A percentile compares a stretch with the other conserved stretches of the same genome.
Conservation (phyloP, 2,113 vertebrate genomes). For the Thalassarche chlororhynchos region DNA sequence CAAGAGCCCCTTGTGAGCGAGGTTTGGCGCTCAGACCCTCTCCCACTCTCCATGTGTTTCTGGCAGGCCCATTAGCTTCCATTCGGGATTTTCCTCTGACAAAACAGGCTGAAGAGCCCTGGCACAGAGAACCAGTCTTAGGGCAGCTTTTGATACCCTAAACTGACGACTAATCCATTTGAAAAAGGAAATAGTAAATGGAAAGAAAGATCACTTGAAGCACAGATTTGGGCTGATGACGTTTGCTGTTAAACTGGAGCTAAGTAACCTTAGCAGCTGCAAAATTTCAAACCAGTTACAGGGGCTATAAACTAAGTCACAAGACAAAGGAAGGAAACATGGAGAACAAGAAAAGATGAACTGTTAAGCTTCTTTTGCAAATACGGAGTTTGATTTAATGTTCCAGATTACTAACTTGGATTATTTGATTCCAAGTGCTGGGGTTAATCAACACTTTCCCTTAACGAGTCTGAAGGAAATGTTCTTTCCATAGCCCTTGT, state of each 20-base stretch:
- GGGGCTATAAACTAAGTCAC: not conserved
- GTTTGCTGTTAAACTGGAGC: not conserved
- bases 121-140: not conserved
- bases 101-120: not conserved
- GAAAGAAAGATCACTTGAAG: not conserved
- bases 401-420: constrained; percentile 30
- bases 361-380: constrained; percentile 41
- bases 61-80: not conserved
- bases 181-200: not conserved
- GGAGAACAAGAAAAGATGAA: constrained; percentile 28
- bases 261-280: constrained; percentile 31
- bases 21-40: not conserved
- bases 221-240: not conserved
- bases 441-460: not conserved
- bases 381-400: constrained; percentile 6
- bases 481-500: not conserved
- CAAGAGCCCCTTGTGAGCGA: not conserved
- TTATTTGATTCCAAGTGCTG: constrained; percentile 5
- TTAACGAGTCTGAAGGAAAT: not conserved
- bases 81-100: not conserved
- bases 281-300: constrained; percentile 12
- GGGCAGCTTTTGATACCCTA: not conserved
- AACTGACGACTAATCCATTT: not conserved
- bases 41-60: not conserved
- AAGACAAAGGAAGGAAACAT: constrained; percentile 40